These are phyloP conservation scores for Acanthaster planci DNA, from an alignment of 35 echinoderm and acorn worm genomes.

Conservation along the genomic window DNA sequence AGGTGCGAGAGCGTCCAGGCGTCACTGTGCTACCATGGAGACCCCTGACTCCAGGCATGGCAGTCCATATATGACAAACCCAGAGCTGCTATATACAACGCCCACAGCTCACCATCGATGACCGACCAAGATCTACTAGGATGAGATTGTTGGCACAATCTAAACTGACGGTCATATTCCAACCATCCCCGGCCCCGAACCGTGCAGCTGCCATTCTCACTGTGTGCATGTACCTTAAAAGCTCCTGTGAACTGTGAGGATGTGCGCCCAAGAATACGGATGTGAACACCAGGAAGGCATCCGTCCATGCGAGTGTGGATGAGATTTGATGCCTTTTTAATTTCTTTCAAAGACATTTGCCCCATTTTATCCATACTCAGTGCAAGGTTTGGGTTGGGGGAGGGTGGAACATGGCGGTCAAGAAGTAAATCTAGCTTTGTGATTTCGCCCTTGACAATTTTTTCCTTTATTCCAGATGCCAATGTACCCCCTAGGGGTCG, in stretches of 20 bases:
- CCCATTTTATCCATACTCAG: neutral
- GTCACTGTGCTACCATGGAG: too few relatives aligned
- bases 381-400: too few relatives aligned
- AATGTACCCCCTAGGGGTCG: too few relatives aligned
- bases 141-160: neutral
- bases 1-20: too few relatives aligned
- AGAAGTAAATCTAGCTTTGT: too few relatives aligned
- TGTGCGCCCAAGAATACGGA: neutral
- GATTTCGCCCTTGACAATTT: too few relatives aligned
- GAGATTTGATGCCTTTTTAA: neutral
- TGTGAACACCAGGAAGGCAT: constrained; percentile 12
- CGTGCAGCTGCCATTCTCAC: too few relatives aligned
- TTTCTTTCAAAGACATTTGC: neutral
- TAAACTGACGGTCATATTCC: constrained; percentile 28
- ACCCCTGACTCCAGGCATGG: too few relatives aligned
- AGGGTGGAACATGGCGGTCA: too few relatives aligned
- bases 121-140: constrained; percentile 8
- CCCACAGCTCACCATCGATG: constrained; percentile 20
- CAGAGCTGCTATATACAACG: too few relatives aligned
- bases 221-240: constrained; percentile 26
- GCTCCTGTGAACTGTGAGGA: neutral
- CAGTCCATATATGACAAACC: constrained; percentile 1
- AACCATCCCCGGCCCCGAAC: constrained; percentile 16
- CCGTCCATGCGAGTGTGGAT: constrained; percentile 6
- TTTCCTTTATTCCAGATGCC: too few relatives aligned